Conservation (phyloP, 1,140 invertebrate species). For the Drosophila navojoa region DNA sequence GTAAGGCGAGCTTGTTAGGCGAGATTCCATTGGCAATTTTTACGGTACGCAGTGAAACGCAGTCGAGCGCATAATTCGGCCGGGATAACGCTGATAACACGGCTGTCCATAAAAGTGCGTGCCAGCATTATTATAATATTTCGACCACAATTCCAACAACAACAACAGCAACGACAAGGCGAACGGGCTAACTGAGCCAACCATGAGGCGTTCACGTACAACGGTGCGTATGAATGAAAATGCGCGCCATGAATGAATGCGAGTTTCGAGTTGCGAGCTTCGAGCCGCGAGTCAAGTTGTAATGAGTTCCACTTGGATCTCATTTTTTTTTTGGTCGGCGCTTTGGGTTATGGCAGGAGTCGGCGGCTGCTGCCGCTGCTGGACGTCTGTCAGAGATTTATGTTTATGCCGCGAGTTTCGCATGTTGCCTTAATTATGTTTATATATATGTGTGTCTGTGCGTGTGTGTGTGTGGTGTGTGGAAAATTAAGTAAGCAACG, state of each 20-base stretch:
- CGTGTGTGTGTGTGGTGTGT: conserved; percentile 18
- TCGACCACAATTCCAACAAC: neutral
- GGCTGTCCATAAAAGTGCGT: conserved; percentile 69
- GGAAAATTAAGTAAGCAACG: conserved; percentile 53
- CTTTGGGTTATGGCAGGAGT: neutral
- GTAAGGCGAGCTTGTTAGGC: conserved; percentile 53
- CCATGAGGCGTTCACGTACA: conserved; percentile 53
- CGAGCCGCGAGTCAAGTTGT: conserved; percentile 33
- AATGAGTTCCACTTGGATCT: conserved; percentile 3
- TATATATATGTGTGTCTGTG: conserved; percentile 23
- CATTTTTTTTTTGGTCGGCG: neutral
- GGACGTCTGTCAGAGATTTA: conserved; percentile 62
- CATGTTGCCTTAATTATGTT: conserved; percentile 61
- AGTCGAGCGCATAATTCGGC: neutral
- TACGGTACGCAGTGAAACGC: conserved; percentile 7
- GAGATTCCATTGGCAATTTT: conserved; percentile 41
- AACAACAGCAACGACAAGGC: neutral
- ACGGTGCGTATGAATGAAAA: conserved; percentile 62
- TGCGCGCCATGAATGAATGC: conserved; percentile 64
- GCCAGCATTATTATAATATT: conserved; percentile 45
- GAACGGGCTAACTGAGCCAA: conserved; percentile 1
- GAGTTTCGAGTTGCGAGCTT: conserved; percentile 32
- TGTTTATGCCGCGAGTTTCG: conserved; percentile 66
- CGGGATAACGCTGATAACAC: neutral
- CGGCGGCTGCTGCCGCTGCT: neutral